Evolutionary conservation across 2,888 invertebrate genomes (phyloP).

Genomic region (Agonopterix alstromeriana): DNA sequence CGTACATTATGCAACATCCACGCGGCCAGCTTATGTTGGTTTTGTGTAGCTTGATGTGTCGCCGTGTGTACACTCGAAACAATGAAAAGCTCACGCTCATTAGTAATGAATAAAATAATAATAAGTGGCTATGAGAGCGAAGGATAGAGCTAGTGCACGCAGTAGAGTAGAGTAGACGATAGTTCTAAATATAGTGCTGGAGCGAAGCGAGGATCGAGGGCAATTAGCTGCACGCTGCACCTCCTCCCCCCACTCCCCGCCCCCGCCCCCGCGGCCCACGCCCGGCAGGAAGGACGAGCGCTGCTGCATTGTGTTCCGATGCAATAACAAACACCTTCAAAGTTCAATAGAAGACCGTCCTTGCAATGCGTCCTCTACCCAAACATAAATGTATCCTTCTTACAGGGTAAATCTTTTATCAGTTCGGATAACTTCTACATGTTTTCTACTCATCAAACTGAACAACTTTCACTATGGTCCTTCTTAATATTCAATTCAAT

Average conservation of each 20-base stretch:
- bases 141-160: not conserved
- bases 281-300: not conserved
- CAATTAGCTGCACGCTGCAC: constrained; percentile 19
- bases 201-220: constrained; percentile 16
- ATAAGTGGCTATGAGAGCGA: not conserved
- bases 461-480: too few relatives aligned
- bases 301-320: not conserved
- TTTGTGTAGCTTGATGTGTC: too few relatives aligned
- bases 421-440: too few relatives aligned
- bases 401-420: too few relatives aligned
- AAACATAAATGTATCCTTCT: not conserved
- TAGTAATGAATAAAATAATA: not conserved
- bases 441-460: too few relatives aligned
- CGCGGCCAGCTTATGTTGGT: too few relatives aligned
- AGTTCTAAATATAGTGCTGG: constrained; percentile 9
- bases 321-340: not conserved
- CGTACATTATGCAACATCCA: too few relatives aligned
- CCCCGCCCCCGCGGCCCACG: not conserved
- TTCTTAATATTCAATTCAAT: too few relatives aligned
- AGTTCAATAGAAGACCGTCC: not conserved
- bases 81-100: not conserved
- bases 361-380: not conserved
- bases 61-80: not conserved
- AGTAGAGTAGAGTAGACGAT: not conserved
- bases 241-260: not conserved